Percentiles rank a stretch among this genome's conserved stretches.
phyloP scores from a whole-genome alignment of 2,797 vertebrate species.

The Hozukius guyotensis region DNA sequence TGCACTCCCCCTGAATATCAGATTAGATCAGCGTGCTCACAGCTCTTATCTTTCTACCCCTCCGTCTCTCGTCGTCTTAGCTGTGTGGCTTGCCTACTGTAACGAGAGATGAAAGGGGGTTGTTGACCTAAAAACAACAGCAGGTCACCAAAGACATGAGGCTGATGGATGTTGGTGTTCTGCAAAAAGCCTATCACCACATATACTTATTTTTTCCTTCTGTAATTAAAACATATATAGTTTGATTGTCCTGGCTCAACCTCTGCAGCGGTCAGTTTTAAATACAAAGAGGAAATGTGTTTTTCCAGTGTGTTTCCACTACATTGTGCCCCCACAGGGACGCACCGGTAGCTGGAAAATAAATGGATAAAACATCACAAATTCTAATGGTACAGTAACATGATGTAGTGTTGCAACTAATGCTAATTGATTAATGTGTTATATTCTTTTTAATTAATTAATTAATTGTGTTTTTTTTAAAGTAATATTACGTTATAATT shows the following conservation, averaged over 20 bases:
- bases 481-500: not conserved
- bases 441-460: not conserved
- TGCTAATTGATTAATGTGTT: not conserved
- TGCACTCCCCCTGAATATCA: slow-evolving; percentile 22
- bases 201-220: not conserved
- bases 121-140: slow-evolving; percentile 44
- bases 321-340: not conserved
- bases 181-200: not conserved
- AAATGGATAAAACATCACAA: not conserved
- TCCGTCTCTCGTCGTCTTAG: slow-evolving; percentile 1
- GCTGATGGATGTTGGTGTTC: not conserved
- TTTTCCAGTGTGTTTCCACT: not conserved
- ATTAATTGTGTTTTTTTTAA: not conserved
- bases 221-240: not conserved
- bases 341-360: not conserved
- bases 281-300: not conserved
- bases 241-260: not conserved
- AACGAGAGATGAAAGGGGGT: slow-evolving; percentile 15
- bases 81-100: not conserved
- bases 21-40: slow-evolving; percentile 43
- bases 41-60: slow-evolving; percentile 31
- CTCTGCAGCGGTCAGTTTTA: not conserved
- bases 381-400: not conserved
- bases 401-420: not conserved
- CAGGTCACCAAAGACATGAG: slow-evolving; percentile 17